Base-by-base conservation (phyloP, 2,113 vertebrate genomes). In the Triplophysa dalaica region DNA sequence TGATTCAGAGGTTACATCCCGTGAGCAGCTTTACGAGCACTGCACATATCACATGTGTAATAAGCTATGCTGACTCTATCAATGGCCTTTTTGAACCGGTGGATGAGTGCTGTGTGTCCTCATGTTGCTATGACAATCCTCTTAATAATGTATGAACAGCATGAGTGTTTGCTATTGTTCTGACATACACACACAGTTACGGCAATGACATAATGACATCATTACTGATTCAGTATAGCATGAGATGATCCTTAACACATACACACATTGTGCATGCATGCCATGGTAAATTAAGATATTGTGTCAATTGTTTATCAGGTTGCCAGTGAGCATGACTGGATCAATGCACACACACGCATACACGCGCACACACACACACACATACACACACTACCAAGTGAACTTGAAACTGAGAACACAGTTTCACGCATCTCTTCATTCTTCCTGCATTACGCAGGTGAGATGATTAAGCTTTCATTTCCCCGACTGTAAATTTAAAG, bases 91-190 rank as follows among this genome's bases (percentile, higher is more conserved):
- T 26, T 77, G 62, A 65, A 33, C 58, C 43, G 2, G 75, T 8
- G 33, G 75, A 77, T 38, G 50, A 65, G 75, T 77, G 43, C 26
- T 77, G 48, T 7, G 45, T 65, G 62, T 66, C 62, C 62, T 38
- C 33, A 1, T 77, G 75, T 77, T 65, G 26, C 75, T 38, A 77
- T 65, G 62, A 77, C 75, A 0, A 38, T 22, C 10, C 52, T 45
- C 17, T 77, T 38, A 29, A 65, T 77, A 52, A 65, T 77, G 52
- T 65, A 77, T 54, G 75, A 77, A 54, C 61, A 77, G 43, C 75
- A 65, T 66, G 75, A 65, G 62, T 66, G 75, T 66, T 77, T 77
- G 73, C 73, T 48, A 43, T 62, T 62, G 70, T 58, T 17, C 12
- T 22, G 33, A 33, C 14, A 70, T 22, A 45, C 38, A 62, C 17